Base-by-base conservation (phyloP, 53 echinoderm and acorn worm species). In the Astropecten irregularis region DNA sequence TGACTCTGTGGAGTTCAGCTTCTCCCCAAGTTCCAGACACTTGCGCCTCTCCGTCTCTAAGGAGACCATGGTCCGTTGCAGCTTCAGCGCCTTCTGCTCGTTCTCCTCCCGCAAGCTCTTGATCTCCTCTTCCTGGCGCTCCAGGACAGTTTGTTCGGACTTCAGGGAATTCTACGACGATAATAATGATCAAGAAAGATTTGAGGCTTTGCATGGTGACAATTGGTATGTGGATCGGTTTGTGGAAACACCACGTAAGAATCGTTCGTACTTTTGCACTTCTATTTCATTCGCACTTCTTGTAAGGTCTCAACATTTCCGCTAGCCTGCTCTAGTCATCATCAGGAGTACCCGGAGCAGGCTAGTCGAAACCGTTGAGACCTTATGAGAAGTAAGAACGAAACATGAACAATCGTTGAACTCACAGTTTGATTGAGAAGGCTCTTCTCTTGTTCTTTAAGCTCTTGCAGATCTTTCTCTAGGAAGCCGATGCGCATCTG, bases 31-130 rank as follows among this genome's bases (percentile, higher is more conserved):
- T 33, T 91, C 92, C 46, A 89, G 77, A 54, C 92, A 94, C 39
- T 92, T 92, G 70, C 84, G 55, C 73, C 76, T 89, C 82, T 97
- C 93, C 2, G 77, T 87, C 68, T 97, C 92, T 46, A 97, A 54
- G 65, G 90, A 82, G n/a, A 90, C 71, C 89, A 91, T 90, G 25
- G 89, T 83, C 28, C 66, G 67, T 55, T 99, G 87, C 13, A 93
- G 90, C 34, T 90, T 85, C 25, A 90, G 42, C 22, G 81, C 36
- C 31, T 84, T 31, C 36, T 29, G 77, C 20, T 59, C 67, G 20
- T 79, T 79, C 32, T 85, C 84, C 3, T 69, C 85, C 9, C 79
- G 69, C 8, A 90, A 62, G 27, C 29, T 52, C 19, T 77, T 69
- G 49, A 90, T 85, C 76, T 90, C 81, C 0, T 14, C 25, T 40